These are phyloP conservation scores for Eilema caniola DNA, from an alignment of 2,888 invertebrate species.

Conservation along the genomic window DNA sequence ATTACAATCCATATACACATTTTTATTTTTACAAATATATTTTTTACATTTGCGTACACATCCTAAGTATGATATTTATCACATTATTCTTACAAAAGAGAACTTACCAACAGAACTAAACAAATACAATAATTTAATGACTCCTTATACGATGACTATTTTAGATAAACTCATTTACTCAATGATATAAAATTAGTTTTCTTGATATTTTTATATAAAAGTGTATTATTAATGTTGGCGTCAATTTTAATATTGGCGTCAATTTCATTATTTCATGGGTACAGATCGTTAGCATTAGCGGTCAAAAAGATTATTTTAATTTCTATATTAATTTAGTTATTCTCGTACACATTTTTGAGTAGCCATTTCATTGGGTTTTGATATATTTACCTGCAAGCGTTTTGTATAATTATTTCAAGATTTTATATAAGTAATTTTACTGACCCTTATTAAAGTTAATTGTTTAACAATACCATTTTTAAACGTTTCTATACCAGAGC, in stretches of 20 bases:
- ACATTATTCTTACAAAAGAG: conserved; percentile 70
- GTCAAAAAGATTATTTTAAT: not conserved
- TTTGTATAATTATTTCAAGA: no score
- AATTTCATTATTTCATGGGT: not conserved
- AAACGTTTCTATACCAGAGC: not conserved
- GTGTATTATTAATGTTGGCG: conserved; percentile 33
- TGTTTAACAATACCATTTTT: not conserved
- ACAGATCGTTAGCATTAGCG: no score
- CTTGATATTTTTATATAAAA: conserved; percentile 44
- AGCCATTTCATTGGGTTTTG: not conserved
- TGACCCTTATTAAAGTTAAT: not conserved
- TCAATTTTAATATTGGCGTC: conserved; percentile 10
- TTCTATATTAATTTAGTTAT: not conserved
- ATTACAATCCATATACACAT: conserved; percentile 71
- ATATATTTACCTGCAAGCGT: no score
- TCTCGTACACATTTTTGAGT: not conserved
- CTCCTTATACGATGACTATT: conserved; percentile 73
- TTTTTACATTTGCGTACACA: conserved; percentile 68
- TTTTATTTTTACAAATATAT: conserved; percentile 55
- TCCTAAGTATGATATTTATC: conserved; percentile 73
- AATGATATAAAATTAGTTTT: conserved; percentile 33
- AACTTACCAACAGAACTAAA: conserved; percentile 68
- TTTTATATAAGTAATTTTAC: no score
- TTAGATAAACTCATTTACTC: conserved; percentile 42
- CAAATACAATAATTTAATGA: conserved; percentile 81